Conservation (phyloP, 2,888 invertebrate genomes). For the Cremastobaeus sp. region DNA sequence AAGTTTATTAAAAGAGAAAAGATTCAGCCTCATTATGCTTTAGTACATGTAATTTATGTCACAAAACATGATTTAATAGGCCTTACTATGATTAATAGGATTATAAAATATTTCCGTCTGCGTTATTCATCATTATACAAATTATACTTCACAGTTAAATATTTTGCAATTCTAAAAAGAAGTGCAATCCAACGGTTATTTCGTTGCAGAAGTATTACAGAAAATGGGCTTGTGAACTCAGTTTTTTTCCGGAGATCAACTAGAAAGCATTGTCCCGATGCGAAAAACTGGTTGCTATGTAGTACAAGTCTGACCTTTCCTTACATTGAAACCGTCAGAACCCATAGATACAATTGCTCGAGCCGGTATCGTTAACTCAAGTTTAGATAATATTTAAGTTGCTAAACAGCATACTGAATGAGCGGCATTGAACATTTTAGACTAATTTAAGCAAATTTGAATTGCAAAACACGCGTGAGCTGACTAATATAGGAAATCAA, state of each 20-base stretch:
- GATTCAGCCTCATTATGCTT: too few species aligned
- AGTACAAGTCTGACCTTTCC: not conserved
- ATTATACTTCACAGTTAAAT: not conserved
- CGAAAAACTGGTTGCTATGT: slow-evolving; percentile 10
- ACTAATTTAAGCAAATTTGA: too few species aligned
- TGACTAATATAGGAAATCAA: too few species aligned
- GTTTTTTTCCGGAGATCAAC: too few species aligned
- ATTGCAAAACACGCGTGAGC: too few species aligned
- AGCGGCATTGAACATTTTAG: too few species aligned
- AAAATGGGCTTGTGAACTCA: too few species aligned
- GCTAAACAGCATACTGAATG: too few species aligned
- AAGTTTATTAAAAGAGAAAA: slow-evolving; percentile 13
- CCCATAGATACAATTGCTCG: too few species aligned
- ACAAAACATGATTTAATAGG: slow-evolving; percentile 19
- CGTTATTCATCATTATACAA: not conserved
- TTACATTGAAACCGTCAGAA: too few species aligned
- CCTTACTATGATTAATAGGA: not conserved
- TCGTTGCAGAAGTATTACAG: not conserved
- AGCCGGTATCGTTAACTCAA: too few species aligned
- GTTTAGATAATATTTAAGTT: too few species aligned
- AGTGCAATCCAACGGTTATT: not conserved
- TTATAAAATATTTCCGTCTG: not conserved
- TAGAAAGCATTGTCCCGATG: slow-evolving; percentile 18
- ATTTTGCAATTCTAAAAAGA: not conserved
- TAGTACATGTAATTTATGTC: slow-evolving; percentile 9